Conservation (phyloP, 2,888 invertebrate species). For the Therioaphis trifolii region DNA sequence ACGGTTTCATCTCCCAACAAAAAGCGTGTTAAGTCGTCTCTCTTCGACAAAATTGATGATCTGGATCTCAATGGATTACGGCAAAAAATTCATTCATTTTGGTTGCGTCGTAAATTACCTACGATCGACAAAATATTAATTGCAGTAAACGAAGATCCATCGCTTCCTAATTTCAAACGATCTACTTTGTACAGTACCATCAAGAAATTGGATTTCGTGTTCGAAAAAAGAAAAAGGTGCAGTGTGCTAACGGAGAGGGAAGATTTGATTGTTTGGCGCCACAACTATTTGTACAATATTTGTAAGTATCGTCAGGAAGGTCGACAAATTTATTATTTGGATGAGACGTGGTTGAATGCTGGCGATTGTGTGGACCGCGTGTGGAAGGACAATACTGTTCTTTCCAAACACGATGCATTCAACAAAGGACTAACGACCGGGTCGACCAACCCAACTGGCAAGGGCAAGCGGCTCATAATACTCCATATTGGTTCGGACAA, state of each 20-base stretch:
- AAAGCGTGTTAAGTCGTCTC: neutral
- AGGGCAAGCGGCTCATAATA: no score
- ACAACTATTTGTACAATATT: neutral
- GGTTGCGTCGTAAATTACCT: neutral
- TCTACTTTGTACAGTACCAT: neutral
- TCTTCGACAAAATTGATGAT: slow-evolving; percentile 1
- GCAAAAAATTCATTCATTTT: neutral
- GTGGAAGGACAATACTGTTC: no score
- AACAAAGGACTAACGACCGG: no score
- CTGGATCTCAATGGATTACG: neutral
- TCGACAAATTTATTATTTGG: no score
- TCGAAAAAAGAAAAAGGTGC: neutral
- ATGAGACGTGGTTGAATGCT: no score
- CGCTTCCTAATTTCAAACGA: neutral
- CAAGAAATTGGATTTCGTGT: neutral
- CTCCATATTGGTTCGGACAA: no score
- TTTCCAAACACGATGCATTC: no score
- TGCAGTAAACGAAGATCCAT: neutral
- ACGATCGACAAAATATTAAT: neutral
- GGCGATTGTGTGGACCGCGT: no score
- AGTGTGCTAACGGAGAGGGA: neutral
- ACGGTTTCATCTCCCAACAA: neutral
- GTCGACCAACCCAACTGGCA: no score
- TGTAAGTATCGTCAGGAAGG: no score
- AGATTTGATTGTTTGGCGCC: neutral